Base-by-base conservation (phyloP, 2,888 invertebrate species). In the Cataglyphis altisquamis region DNA sequence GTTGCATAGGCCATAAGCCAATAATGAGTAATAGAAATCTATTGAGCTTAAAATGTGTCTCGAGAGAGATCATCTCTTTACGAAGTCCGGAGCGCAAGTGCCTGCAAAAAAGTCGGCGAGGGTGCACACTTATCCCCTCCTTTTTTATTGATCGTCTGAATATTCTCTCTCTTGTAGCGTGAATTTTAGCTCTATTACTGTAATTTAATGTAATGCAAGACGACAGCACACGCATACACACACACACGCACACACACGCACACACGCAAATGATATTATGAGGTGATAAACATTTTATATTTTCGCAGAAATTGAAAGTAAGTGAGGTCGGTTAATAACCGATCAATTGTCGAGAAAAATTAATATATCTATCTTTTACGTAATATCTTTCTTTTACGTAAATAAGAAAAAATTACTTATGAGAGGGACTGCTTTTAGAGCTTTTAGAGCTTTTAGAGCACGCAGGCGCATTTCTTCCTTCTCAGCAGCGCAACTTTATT, bases 1-100 rank as follows among this genome's bases (percentile, higher is more conserved):
- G 70, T 32, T 72, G 39, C 21, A 39, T 25, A 57, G 72, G 57
- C 72, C 72, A 72, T 21, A 57, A 25, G 3, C 72, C 57, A 3
- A 72, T 8, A 39, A 18, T 9, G 18, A 39, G 25, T 15, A 57
- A 15, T 1, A 72, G 57, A 57, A 57, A 18, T 2, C 57, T 32
- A 25, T n/a, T 25, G 2, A 57, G 9, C 10, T 18, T 18, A 25
- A 72, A 72, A 41, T 41, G 29, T 5, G 15, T 21, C 12, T 15
- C 18, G 5, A 41, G 6, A 64, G 9, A 39, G 15, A 55, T 55
- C 52, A 55, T 70, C 5, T 5, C 5, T 5, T 32, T 32, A 5
- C 9, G 15, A 72, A 9, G 15, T n/a, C 10, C 3, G 15, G 36
- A 21, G 25, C 15, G 15, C 12, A 60, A 32, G 8, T 12, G 48